Conservation (phyloP, 2,113 vertebrate genomes). For the Aegotheles bennettii region DNA sequence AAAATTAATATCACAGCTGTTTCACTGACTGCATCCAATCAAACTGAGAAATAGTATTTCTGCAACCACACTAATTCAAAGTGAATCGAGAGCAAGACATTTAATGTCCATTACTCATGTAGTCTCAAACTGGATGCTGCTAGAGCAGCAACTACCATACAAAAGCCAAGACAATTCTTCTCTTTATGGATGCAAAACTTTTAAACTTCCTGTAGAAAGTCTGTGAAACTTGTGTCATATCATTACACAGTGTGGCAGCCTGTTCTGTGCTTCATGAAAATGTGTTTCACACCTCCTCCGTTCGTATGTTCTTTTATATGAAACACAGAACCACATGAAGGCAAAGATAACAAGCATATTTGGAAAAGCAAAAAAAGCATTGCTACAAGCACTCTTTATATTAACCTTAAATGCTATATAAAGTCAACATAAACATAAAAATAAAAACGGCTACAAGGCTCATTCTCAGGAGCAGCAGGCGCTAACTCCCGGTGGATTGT, state of each 20-base stretch:
- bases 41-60: neutral
- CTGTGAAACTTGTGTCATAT: neutral
- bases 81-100: neutral
- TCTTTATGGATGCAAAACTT: neutral
- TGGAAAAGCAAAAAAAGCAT: neutral
- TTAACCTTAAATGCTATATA: neutral
- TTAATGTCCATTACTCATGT: neutral
- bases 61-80: neutral
- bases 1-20: neutral
- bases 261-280: neutral
- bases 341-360: accelerated
- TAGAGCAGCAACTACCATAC: neutral
- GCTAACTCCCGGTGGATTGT: neutral
- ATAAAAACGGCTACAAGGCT: neutral
- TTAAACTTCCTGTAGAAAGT: neutral
- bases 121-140: neutral
- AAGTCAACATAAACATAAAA: neutral
- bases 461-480: neutral
- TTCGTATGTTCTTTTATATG: neutral
- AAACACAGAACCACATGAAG: neutral
- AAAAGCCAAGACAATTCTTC: neutral
- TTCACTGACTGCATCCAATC: neutral
- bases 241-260: accelerated
- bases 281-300: accelerated
- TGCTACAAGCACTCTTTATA: neutral